Evolutionary conservation across 2,113 vertebrate species (phyloP).

Genomic region (Macquaria australasica): DNA sequence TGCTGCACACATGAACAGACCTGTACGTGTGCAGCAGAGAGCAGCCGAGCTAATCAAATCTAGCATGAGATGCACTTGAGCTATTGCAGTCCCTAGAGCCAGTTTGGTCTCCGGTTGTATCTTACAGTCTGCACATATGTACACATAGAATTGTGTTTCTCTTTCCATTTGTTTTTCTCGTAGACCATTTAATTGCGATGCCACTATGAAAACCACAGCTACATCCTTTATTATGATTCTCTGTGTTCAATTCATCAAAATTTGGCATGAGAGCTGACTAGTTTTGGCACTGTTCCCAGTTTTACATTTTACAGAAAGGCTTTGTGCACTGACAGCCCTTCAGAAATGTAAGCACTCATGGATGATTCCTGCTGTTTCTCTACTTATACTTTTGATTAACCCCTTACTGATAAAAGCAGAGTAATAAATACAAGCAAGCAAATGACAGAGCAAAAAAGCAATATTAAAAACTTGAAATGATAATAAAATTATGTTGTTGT

Average conservation of each 20-base stretch:
- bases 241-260: constrained; percentile 45
- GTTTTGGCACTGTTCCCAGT: constrained; percentile 70
- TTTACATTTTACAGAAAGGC: constrained; percentile 57
- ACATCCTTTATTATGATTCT: constrained; percentile 39
- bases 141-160: constrained; percentile 23
- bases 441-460: constrained; percentile 45
- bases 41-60: constrained; percentile 44
- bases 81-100: constrained; percentile 27
- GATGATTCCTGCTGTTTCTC: constrained; percentile 52
- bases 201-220: constrained; percentile 35
- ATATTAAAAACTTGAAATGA: constrained; percentile 36
- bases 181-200: constrained; percentile 18
- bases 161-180: constrained; percentile 3
- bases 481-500: constrained; percentile 17
- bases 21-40: constrained; percentile 25
- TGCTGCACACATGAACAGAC: constrained; percentile 34
- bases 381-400: constrained; percentile 43
- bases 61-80: constrained; percentile 54
- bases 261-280: constrained; percentile 67
- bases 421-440: constrained; percentile 65
- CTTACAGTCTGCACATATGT: constrained; percentile 21
- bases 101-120: constrained; percentile 15
- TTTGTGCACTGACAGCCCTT: constrained; percentile 63
- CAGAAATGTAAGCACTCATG: constrained; percentile 47
- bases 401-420: constrained; percentile 59